Percentiles rank a stretch among this genome's conserved stretches.
Evolutionary conservation across 2,888 invertebrate genomes (phyloP).

Genomic region (Hypercompe scribonia): DNA sequence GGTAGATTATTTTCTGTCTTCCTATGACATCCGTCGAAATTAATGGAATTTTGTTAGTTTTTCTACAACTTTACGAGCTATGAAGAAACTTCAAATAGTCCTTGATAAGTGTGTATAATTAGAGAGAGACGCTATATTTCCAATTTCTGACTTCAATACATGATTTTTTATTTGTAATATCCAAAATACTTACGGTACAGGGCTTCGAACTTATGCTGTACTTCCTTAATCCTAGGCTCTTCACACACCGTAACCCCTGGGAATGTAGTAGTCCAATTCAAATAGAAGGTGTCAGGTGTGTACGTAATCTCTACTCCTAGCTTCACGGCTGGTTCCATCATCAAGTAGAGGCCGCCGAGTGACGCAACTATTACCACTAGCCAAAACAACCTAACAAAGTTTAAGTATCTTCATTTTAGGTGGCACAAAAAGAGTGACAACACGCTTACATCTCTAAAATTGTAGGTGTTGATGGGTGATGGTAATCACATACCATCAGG

Average conservation of each 20-base stretch:
- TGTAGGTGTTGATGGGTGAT: too few species aligned
- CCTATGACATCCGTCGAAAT: background rate
- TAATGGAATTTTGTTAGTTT: background rate
- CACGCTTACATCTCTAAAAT: too few species aligned
- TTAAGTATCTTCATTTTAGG: too few species aligned
- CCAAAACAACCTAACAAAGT: slow-evolving; percentile 86
- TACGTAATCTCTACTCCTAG: slow-evolving; percentile 87
- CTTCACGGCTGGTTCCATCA: slow-evolving; percentile 80
- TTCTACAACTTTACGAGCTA: background rate
- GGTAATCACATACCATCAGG: too few species aligned
- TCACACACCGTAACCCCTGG: slow-evolving; percentile 88
- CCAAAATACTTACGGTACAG: slow-evolving; percentile 39
- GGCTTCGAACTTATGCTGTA: slow-evolving; percentile 54
- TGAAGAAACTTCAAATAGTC: background rate
- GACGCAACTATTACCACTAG: slow-evolving; percentile 79
- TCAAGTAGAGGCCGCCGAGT: slow-evolving; percentile 80
- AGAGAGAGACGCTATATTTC: background rate
- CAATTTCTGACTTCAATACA: background rate
- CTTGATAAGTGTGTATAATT: too few species aligned
- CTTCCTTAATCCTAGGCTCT: slow-evolving; percentile 64
- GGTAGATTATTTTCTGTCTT: too few species aligned
- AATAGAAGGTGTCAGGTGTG: slow-evolving; percentile 87
- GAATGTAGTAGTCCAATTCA: slow-evolving; percentile 87
- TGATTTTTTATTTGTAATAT: background rate
- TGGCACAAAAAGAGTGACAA: too few species aligned